phyloP scores from a whole-genome alignment of 1,140 invertebrate species.

The Drosophila carrolli region DNA sequence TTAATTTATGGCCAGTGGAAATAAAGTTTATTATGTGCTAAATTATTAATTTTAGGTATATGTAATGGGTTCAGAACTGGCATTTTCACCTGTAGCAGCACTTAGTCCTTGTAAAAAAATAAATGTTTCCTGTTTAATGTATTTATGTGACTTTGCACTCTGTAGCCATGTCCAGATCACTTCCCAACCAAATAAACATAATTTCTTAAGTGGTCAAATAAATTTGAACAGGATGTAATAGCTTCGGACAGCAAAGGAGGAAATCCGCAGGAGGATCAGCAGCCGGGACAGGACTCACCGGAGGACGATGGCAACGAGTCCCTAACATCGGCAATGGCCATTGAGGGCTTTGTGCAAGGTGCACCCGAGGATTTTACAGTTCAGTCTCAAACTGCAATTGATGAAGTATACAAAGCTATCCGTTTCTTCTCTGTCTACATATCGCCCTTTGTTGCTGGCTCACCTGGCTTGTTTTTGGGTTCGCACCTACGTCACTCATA shows the following conservation, averaged over 20 bases:
- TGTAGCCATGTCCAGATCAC: constrained; percentile 26
- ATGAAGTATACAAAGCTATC: constrained; percentile 81
- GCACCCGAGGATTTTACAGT: constrained; percentile 86
- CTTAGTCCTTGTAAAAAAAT: constrained; percentile 20
- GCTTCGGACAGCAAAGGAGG: constrained; percentile 29
- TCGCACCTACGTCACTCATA: constrained; percentile 24
- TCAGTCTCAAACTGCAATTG: constrained; percentile 85
- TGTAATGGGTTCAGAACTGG: constrained; percentile 15
- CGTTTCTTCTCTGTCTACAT: constrained; percentile 36
- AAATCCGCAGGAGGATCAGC: constrained; percentile 2
- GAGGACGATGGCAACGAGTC: constrained; percentile 76
- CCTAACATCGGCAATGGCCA: constrained; percentile 84
- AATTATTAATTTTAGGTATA: neutral
- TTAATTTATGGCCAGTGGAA: too few relatives aligned
- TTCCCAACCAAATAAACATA: constrained; percentile 5
- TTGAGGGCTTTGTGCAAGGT: constrained; percentile 88
- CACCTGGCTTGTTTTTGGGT: constrained; percentile 25
- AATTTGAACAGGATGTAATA: constrained; percentile 68
- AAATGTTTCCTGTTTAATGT: constrained; percentile 9
- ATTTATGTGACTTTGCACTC: constrained; percentile 27
- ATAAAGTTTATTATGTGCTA: neutral
- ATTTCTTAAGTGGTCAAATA: constrained; percentile 28
- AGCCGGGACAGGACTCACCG: neutral
- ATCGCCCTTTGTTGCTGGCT: constrained; percentile 19
- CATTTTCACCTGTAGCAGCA: constrained; percentile 43